Conservation (phyloP, 2,888 invertebrate species). For the Temnothorax rugatulus region DNA sequence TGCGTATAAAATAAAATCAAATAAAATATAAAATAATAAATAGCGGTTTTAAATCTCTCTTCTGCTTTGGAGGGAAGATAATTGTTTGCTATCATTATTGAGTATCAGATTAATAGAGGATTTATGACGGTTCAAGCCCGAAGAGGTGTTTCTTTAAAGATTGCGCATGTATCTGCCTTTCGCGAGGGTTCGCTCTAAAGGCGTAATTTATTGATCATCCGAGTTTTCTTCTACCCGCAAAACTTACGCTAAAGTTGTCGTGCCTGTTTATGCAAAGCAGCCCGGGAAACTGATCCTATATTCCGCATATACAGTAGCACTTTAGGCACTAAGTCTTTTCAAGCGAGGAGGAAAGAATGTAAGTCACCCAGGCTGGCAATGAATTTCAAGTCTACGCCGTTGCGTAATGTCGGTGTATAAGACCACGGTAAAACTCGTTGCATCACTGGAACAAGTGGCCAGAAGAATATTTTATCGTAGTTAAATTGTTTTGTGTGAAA, state of each 20-base stretch:
- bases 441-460: conserved; percentile 9
- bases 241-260: conserved; percentile 52
- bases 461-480: conserved; percentile 12
- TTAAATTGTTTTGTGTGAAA: conserved; percentile 14
- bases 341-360: conserved; percentile 62
- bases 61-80: not conserved
- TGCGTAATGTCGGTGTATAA: conserved; percentile 60
- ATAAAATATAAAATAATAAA: conserved; percentile 2
- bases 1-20: not conserved
- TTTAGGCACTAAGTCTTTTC: conserved; percentile 60
- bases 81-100: not conserved
- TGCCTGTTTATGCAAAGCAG: conserved; percentile 66
- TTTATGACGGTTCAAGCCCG: not conserved
- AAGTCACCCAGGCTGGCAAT: conserved; percentile 56
- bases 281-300: conserved; percentile 66
- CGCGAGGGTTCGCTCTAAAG: not conserved
- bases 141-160: not conserved
- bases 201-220: conserved; percentile 51
- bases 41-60: not conserved
- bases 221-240: conserved; percentile 44
- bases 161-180: not conserved
- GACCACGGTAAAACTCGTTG: conserved; percentile 10
- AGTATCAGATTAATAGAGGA: not conserved
- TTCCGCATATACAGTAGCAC: conserved; percentile 61
- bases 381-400: conserved; percentile 65